phyloP scores from a whole-genome alignment of 2,888 invertebrate genomes.

The Chymomyza amoena region DNA sequence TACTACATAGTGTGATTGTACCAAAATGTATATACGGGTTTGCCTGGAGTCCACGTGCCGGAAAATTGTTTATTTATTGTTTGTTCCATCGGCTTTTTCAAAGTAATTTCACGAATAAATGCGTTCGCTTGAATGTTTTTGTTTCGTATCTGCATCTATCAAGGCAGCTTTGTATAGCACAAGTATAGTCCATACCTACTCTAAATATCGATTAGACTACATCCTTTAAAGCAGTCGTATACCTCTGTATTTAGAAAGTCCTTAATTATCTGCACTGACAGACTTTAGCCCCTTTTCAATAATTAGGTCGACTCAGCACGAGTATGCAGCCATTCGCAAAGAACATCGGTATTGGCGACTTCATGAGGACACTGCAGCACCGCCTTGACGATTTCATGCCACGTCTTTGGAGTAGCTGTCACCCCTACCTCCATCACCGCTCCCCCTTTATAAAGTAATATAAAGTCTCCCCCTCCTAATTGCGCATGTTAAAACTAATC shows the following conservation, averaged over 20 bases:
- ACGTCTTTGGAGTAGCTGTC: neutral
- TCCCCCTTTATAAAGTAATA: neutral
- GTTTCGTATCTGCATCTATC: neutral
- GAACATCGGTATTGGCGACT: no score
- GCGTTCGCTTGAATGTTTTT: conserved; percentile 42
- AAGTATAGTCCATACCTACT: no score
- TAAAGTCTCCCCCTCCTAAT: conserved; percentile 39
- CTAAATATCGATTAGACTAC: no score
- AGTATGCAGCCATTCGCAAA: no score
- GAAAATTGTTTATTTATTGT: conserved; percentile 56
- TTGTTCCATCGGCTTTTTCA: conserved; percentile 37
- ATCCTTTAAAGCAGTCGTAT: no score
- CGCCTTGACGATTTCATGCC: neutral
- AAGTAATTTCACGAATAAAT: conserved; percentile 56
- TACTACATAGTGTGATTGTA: neutral
- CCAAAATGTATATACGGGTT: conserved; percentile 12
- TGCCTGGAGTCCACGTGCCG: conserved; percentile 40
- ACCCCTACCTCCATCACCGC: no score
- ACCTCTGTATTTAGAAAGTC: no score
- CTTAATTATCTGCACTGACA: no score
- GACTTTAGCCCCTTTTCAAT: no score
- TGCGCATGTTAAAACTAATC: conserved; percentile 57
- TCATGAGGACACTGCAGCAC: neutral
- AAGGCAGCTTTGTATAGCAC: no score
- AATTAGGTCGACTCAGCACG: no score